These are phyloP conservation scores for Syngnathus typhle DNA, from an alignment of 2,113 vertebrate species.

Conservation along the genomic window DNA sequence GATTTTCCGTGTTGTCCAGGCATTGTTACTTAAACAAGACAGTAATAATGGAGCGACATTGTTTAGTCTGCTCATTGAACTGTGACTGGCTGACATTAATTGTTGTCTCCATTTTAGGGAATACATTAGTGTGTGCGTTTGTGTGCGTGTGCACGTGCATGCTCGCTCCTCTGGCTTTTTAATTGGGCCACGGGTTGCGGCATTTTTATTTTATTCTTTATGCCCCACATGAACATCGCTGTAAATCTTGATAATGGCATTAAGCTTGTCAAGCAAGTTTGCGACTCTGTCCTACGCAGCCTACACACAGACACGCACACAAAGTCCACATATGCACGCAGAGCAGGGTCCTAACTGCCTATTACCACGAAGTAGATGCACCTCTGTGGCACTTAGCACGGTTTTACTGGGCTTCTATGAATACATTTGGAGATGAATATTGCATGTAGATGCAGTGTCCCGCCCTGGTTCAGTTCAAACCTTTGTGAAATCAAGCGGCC, in stretches of 20 bases:
- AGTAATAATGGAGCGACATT: constrained; percentile 63
- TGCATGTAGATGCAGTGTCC: constrained; percentile 9
- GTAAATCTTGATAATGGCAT: constrained; percentile 70
- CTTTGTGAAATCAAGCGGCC: constrained; percentile 1
- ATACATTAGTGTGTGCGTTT: constrained; percentile 17
- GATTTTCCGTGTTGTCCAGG: constrained; percentile 53
- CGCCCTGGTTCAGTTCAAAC: not conserved
- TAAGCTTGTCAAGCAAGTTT: constrained; percentile 55
- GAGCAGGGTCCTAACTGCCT: constrained; percentile 22
- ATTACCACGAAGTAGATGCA: constrained; percentile 24
- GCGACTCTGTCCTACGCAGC: constrained; percentile 34
- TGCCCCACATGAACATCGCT: constrained; percentile 62
- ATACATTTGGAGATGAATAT: constrained; percentile 23
- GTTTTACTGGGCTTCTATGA: constrained; percentile 36
- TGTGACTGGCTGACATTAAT: constrained; percentile 60
- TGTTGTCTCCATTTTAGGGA: constrained; percentile 42
- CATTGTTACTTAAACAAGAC: constrained; percentile 65
- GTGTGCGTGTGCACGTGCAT: constrained; percentile 17
- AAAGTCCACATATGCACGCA: constrained; percentile 15
- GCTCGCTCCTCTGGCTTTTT: constrained; percentile 43
- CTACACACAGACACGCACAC: constrained; percentile 4
- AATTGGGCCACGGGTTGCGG: constrained; percentile 64
- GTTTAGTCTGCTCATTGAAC: constrained; percentile 62
- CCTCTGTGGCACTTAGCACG: constrained; percentile 30
- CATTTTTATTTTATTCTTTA: constrained; percentile 37